Evolutionary conservation across 2,113 vertebrate genomes (phyloP), one percentile per base, ranked within the genome.

Genomic region (Neogobius melanostomus): DNA sequence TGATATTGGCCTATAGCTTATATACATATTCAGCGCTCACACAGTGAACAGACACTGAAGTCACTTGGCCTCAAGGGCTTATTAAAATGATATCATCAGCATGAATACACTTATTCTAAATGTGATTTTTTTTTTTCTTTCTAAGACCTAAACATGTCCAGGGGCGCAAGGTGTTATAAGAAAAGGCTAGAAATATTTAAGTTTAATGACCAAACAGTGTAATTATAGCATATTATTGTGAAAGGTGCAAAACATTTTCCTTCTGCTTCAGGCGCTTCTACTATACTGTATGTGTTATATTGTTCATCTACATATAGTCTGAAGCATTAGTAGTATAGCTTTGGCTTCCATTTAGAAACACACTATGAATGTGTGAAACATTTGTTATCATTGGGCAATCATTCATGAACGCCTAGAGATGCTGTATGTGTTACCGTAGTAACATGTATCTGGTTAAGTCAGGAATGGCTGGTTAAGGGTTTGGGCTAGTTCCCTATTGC

Each of bases 1-100:
- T 85, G 76, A 85, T 81, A 88, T 85, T 86, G 75, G 69, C 79
- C 75, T 84, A 72, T 70, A 82, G 77, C 77, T 78, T 75, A 71
- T 76, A 85, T 82, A 77, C 66, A 85, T 79, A 87, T 84, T 73
- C 77, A 81, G 64, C 48, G 36, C 62, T 56, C 68, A 61, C 66
- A 82, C 17, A 79, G 73, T 56, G 61, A 15, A 44, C 42, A 72
- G 21, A 67, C 66, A 63, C 11, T 60, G 61, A 73, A 65, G 74
- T 66, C 77, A 63, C 72, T 74, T 82, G 52, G 59, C 78, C 76
- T 82, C 68, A 3, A 69, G 72, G 72, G 72, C 61, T 69, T 72
- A 74, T 82, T 83, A 72, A 83, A 82, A 60, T 50, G 66, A 74
- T 79, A 69, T 62, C 64, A 79, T 69, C 66, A 67, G 47, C 59